These are phyloP conservation scores for Andrena bucephala DNA, from an alignment of 2,888 invertebrate genomes.

Conservation along the genomic window DNA sequence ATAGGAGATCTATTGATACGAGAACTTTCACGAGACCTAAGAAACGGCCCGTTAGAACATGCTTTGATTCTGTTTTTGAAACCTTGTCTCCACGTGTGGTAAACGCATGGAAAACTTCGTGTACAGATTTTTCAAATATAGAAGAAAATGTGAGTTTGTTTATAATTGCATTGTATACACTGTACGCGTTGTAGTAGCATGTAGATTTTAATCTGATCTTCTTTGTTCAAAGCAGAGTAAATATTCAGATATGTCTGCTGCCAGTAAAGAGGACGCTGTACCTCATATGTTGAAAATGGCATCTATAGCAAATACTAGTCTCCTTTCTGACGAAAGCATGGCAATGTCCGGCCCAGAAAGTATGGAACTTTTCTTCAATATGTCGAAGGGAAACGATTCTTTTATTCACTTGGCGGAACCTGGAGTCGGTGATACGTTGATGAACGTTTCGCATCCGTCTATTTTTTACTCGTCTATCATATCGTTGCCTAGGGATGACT, in stretches of 20 bases:
- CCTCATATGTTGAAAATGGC: conserved; percentile 78
- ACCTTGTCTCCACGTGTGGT: conserved; percentile 58
- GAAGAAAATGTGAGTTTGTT: conserved; percentile 55
- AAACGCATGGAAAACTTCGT: conserved; percentile 30
- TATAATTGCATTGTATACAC: background rate
- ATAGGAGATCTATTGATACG: conserved; percentile 86
- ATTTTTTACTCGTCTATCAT: conserved; percentile 76
- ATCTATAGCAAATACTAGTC: conserved; percentile 18
- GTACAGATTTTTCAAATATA: conserved; percentile 29
- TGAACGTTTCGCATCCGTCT: conserved; percentile 81
- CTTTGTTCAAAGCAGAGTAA: conserved; percentile 46
- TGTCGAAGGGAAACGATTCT: conserved; percentile 81
- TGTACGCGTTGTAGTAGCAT: background rate
- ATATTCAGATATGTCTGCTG: conserved; percentile 25
- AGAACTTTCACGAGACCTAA: conserved; percentile 90
- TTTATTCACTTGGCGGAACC: conserved; percentile 81
- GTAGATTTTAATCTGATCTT: conserved; percentile 13
- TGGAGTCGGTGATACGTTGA: conserved; percentile 77
- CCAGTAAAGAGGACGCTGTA: conserved; percentile 63
- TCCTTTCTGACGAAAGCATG: conserved; percentile 48
- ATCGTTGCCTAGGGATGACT: conserved; percentile 50
- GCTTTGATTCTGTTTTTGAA: conserved; percentile 86
- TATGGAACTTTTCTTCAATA: conserved; percentile 81
- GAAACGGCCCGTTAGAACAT: conserved; percentile 87
- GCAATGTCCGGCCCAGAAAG: conserved; percentile 78